These are phyloP conservation scores for Parasteatoda lunata DNA, from an alignment of 2,888 invertebrate genomes.

Conservation along the genomic window DNA sequence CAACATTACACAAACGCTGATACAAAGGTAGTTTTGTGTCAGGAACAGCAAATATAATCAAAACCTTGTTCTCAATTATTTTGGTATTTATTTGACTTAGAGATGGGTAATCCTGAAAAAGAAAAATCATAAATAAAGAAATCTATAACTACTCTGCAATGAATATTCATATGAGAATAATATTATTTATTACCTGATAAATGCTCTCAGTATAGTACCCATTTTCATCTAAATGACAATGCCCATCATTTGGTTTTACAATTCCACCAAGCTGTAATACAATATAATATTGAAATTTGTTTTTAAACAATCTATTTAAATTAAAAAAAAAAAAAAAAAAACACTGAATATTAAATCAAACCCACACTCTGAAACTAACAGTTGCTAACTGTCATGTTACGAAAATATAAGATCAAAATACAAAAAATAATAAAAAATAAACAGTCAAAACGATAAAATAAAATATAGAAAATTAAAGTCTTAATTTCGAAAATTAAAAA, in stretches of 20 bases:
- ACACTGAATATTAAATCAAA: too few relatives aligned
- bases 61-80: slow-evolving; percentile 92
- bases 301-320: not conserved
- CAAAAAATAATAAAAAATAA: too few relatives aligned
- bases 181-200: slow-evolving; percentile 77
- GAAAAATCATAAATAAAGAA: not conserved
- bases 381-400: too few relatives aligned
- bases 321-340: not conserved
- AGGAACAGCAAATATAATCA: slow-evolving; percentile 97
- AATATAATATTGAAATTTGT: not conserved
- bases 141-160: not conserved
- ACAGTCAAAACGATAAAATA: too few relatives aligned
- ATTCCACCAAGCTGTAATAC: slow-evolving; percentile 85
- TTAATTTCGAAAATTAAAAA: too few relatives aligned
- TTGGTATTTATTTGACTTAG: slow-evolving; percentile 89
- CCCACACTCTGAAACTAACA: too few relatives aligned
- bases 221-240: slow-evolving; percentile 92
- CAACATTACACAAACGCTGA: slow-evolving; percentile 85
- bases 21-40: slow-evolving; percentile 88
- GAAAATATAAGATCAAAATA: too few relatives aligned
- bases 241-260: slow-evolving; percentile 93
- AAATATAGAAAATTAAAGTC: too few relatives aligned
- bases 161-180: not conserved
- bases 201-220: slow-evolving; percentile 85
- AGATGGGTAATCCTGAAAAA: slow-evolving; percentile 92